Base-by-base conservation (phyloP, 1,140 invertebrate genomes). In the Aricia agestis region DNA sequence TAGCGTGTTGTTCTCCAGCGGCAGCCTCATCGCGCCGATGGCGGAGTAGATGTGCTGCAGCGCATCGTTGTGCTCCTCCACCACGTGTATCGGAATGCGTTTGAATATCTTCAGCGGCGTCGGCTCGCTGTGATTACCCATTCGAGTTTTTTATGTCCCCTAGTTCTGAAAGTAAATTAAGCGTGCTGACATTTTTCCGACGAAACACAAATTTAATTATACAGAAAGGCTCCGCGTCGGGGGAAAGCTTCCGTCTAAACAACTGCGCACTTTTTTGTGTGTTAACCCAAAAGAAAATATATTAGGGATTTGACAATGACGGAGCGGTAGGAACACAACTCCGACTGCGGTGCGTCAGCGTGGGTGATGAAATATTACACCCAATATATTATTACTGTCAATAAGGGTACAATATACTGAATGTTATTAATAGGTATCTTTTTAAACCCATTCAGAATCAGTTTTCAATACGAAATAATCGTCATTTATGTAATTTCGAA, bases 11-110 rank as follows among this genome's bases (percentile, higher is more conserved):
- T 95, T 45, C 94, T 94, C 92, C 32, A 98, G 90, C 0, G 96
- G 96, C 67, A 98, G 91, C 85, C 96, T 94, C 80, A 96, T 97
- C 0, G 96, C 95, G 58, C 96, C 97, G 72, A 98, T 95, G 72
- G 94, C 94, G 7, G 96, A 93, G 82, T 98, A 97, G 71, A 98
- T 96, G 84, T 94, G 95, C 68, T 94, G 94, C 72, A 97, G 79
- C 6, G 95, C 97, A 85, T 96, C 95, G 83, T 97, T 94, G 82
- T 97, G 96, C 77, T 95, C 94, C 80, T 97, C 96, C 0, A 96
- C 96, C 19, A 97, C 92, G 75, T 95, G 94, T 72, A 96, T 92
- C 18, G 95, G 95, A 25, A 95, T 94, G 77, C 93, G 93, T 80
- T 93, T 93, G 75, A 94, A 95, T 68, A 84, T 80, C 72, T 92